Conservation (phyloP, 2,797 vertebrate species). For the Lithobates pipiens region DNA sequence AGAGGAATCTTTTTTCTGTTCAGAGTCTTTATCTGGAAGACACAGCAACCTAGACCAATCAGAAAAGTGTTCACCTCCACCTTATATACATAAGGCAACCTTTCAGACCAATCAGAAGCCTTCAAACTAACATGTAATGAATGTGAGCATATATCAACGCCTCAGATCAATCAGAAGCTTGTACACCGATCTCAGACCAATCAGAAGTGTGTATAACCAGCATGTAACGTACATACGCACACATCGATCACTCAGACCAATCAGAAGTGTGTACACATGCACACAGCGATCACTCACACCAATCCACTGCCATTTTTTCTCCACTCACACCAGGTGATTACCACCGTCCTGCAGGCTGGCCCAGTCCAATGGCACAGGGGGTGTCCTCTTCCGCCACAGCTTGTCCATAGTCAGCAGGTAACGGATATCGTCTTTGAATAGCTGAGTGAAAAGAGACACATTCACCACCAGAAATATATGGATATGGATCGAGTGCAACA, state of each 20-base stretch:
- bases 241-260: too few relatives aligned
- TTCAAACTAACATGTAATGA: background rate
- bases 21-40: constrained; percentile 70
- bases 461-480: too few relatives aligned
- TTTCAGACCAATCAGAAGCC: too few relatives aligned
- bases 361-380: constrained; percentile 94
- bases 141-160: background rate
- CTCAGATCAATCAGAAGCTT: too few relatives aligned
- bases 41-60: background rate
- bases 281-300: too few relatives aligned
- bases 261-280: background rate
- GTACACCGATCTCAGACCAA: too few relatives aligned
- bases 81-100: too few relatives aligned
- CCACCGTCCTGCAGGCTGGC: constrained; percentile 84
- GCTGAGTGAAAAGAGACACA: constrained; percentile 71
- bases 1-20: constrained; percentile 78
- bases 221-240: too few relatives aligned
- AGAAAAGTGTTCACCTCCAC: too few relatives aligned
- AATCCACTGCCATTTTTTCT: too few relatives aligned
- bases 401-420: constrained; percentile 98
- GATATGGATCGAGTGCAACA: background rate
- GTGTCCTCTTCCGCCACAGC: constrained; percentile 96
- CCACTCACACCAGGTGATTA: constrained; percentile 61
- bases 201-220: background rate
- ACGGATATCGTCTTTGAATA: constrained; percentile 97